Conservation (phyloP, 2,888 invertebrate species). For the Dascillus cervinus region DNA sequence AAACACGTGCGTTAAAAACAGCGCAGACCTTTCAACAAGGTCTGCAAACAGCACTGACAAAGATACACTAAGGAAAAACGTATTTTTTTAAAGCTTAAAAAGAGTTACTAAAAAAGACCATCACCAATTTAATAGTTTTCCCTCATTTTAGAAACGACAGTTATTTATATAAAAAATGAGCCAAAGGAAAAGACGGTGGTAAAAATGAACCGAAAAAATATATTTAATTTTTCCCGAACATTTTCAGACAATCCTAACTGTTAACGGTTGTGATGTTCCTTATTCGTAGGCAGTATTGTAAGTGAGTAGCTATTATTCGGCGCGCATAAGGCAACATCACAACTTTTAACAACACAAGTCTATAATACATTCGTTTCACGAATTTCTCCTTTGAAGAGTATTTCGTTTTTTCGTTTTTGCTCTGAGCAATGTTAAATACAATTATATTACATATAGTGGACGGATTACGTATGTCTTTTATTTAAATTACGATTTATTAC, state of each 20-base stretch:
- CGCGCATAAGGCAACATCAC: no score
- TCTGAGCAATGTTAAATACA: no score
- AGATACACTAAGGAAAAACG: conserved; percentile 23
- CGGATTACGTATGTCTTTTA: no score
- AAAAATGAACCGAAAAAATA: conserved; percentile 25
- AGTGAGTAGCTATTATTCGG: conserved; percentile 10
- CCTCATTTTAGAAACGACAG: conserved; percentile 32
- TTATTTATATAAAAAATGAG: conserved; percentile 26
- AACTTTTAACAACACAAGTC: no score
- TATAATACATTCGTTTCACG: no score
- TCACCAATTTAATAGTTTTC: conserved; percentile 31
- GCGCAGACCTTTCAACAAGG: conserved; percentile 12
- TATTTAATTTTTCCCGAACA: no score
- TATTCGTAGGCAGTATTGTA: neutral
- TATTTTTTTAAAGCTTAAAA: conserved; percentile 16
- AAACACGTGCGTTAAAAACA: conserved; percentile 5
- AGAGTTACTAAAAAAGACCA: conserved; percentile 26
- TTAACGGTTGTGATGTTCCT: neutral
- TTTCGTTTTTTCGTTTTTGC: no score
- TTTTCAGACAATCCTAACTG: no score
- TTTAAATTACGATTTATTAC: no score
- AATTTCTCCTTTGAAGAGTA: no score
- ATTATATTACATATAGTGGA: no score
- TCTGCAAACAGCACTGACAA: conserved; percentile 22
- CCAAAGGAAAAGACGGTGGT: conserved; percentile 40